Conservation (phyloP, 2,113 vertebrate genomes). For the Crotalus helleri region DNA sequence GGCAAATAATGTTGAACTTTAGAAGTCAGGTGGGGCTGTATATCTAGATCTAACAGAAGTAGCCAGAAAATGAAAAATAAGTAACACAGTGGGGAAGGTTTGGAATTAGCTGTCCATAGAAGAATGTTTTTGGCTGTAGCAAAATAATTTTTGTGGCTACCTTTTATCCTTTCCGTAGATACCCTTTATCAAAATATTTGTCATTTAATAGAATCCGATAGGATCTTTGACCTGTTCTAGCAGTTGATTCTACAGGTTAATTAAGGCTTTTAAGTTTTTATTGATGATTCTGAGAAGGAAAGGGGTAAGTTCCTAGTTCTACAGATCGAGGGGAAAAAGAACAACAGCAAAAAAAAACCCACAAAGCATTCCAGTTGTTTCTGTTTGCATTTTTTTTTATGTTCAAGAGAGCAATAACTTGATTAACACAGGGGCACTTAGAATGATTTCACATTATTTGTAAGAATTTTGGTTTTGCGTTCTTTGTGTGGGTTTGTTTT, state of each 20-base stretch:
- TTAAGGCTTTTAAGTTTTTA: background rate
- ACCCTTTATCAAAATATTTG: slow-evolving; percentile 19
- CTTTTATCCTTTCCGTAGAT: slow-evolving; percentile 22
- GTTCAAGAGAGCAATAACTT: slow-evolving; percentile 2
- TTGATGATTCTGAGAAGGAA: background rate
- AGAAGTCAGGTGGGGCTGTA: background rate
- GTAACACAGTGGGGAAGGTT: background rate
- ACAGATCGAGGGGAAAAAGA: background rate
- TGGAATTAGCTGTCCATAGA: slow-evolving; percentile 16
- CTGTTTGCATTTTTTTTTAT: background rate
- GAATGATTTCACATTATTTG: slow-evolving; percentile 11
- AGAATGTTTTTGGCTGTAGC: slow-evolving; percentile 11
- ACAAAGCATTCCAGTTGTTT: background rate
- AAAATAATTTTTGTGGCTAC: slow-evolving; percentile 18
- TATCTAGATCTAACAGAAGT: slow-evolving; percentile 13
- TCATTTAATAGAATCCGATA: slow-evolving; percentile 21
- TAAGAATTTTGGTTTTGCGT: background rate
- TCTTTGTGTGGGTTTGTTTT: background rate
- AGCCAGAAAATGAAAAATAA: slow-evolving; percentile 14
- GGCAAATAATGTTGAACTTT: background rate
- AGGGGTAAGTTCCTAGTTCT: background rate
- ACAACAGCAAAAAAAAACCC: background rate
- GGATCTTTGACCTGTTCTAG: background rate
- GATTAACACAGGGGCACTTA: background rate
- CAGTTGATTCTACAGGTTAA: slow-evolving; percentile 13